Evolutionary conservation across 2,113 vertebrate genomes (phyloP), one percentile per base, ranked within the genome.

Genomic region (Erythrolamprus reginae): DNA sequence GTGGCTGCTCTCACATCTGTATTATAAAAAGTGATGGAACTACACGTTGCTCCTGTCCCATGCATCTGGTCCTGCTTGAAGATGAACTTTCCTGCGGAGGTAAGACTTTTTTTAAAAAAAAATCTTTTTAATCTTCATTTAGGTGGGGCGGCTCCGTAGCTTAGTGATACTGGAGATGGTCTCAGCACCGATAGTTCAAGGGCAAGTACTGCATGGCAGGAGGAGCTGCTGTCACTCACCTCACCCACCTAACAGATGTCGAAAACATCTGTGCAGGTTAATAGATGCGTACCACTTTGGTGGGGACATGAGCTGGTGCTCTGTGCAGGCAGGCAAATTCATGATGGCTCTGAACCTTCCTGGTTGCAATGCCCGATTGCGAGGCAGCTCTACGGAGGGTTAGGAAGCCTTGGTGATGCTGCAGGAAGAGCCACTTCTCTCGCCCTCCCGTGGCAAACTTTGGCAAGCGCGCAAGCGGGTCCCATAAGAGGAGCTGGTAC

Each of bases 1-100:
- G 99, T 26, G 99, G 99, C 95, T 99, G 99, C 95, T 98, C 99
- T 0, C 99, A 99, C 96, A 99, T 99, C 92, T 99, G 99, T 95
- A 98, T 99, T 2, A 98, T 99, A 77, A 99, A 99, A 91, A 99
- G 98, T 0, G 99, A 99, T 0, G 99, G 99, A 10, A 99, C 98
- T 17, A 99, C 98, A 0, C 98, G 99, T 88, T 99, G 99, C 92
- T 99, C 99, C 0, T 99, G 99, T 87, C 99, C 99, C 0, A 94
- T 99, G 88, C 99, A 99, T 94, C 97, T 99, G 90, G 99, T 99
- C 90, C 97, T 99, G 94, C 98, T 99, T 94, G 98, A 98, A 61
- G 98, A 99, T 89, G 99, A 99, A 91, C 97, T 99, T 3, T 98
- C 98, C 45, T 99, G 99, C 2, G 99, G 99, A 98, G 99, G 99